Evolutionary conservation across 2,113 vertebrate genomes (phyloP).

Genomic region (Manacus vitellinus): DNA sequence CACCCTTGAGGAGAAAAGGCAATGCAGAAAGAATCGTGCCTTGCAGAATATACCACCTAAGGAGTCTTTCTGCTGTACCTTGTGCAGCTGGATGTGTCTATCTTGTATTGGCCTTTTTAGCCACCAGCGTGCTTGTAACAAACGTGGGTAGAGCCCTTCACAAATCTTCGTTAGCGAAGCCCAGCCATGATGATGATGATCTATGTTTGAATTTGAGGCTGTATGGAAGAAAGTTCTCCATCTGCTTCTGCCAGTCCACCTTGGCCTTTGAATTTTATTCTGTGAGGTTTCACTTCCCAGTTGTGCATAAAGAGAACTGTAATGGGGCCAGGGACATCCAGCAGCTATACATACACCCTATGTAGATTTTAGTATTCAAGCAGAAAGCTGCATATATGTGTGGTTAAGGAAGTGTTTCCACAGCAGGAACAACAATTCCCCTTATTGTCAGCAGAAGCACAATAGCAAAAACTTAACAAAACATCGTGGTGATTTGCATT

Average conservation of each 20-base stretch:
- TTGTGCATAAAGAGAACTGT: neutral
- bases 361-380: conserved; percentile 17
- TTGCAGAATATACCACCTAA: no score
- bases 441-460: conserved; percentile 55
- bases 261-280: neutral
- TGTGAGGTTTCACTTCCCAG: neutral
- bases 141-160: no score
- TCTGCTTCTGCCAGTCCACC: neutral
- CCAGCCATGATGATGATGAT: no score
- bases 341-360: neutral
- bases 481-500: neutral
- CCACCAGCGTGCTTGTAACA: no score
- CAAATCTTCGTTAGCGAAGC: no score
- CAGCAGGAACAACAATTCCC: conserved; percentile 51
- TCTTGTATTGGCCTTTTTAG: no score
- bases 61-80: no score
- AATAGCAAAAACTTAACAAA: conserved; percentile 42
- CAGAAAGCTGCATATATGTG: conserved; percentile 48
- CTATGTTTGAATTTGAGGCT: neutral
- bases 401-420: conserved; percentile 59
- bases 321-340: neutral
- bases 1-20: no score
- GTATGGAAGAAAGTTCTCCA: neutral
- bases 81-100: no score
- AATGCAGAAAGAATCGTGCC: no score